These are phyloP conservation scores for Cuculus canorus DNA, from an alignment of 2,797 vertebrate genomes.

Conservation along the genomic window DNA sequence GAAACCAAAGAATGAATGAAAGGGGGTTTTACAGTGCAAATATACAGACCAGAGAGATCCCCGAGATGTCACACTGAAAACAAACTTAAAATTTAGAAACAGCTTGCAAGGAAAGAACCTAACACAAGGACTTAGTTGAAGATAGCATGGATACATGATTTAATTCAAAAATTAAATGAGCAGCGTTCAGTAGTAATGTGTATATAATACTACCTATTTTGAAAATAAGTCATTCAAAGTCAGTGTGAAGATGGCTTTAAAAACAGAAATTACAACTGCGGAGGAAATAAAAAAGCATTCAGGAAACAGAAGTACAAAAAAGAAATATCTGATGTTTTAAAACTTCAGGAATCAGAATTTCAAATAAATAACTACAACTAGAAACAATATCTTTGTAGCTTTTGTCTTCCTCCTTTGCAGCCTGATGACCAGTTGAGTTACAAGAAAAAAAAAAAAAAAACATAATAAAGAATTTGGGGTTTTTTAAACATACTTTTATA, in stretches of 20 bases:
- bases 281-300: conserved; percentile 21
- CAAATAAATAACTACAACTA: neutral
- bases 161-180: neutral
- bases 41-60: neutral
- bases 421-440: neutral
- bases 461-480: neutral
- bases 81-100: neutral
- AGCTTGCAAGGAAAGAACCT: neutral
- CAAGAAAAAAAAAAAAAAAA: neutral
- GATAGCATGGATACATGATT: neutral
- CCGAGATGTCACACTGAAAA: neutral
- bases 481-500: neutral
- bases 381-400: neutral
- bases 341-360: neutral
- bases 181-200: neutral
- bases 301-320: neutral
- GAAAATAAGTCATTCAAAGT: neutral
- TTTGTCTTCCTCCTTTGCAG: neutral
- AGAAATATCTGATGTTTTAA: neutral
- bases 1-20: neutral
- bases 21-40: neutral
- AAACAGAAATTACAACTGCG: neutral
- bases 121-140: neutral
- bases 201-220: neutral
- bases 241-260: neutral